Evolutionary conservation across 2,797 vertebrate species (phyloP).

Genomic region (Phataginus tetradactyla): DNA sequence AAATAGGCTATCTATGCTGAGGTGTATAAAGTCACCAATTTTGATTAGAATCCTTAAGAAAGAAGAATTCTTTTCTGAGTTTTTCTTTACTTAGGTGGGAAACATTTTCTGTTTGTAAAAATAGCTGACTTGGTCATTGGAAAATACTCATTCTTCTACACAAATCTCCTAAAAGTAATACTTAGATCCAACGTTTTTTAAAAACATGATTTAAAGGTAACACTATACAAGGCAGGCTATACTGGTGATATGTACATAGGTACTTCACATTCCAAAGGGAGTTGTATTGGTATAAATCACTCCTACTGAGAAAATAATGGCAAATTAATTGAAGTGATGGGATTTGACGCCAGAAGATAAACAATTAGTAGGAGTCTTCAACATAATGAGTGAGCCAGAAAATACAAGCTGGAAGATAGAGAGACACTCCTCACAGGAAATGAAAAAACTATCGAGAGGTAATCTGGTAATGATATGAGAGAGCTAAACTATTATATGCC

Average conservation of each 20-base stretch:
- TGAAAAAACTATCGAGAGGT: background rate
- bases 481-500: background rate
- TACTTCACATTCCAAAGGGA: background rate
- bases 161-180: background rate
- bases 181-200: background rate
- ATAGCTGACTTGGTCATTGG: background rate
- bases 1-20: background rate
- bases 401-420: background rate
- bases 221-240: background rate
- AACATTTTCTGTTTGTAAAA: background rate
- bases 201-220: background rate
- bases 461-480: background rate
- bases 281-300: background rate
- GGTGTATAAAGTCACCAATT: background rate
- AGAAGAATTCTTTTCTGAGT: background rate
- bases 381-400: background rate
- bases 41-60: background rate
- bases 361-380: background rate
- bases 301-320: background rate
- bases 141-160: background rate
- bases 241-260: background rate
- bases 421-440: background rate
- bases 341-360: background rate
- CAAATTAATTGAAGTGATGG: background rate
- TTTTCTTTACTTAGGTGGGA: background rate